Evolutionary conservation across 2,113 vertebrate species (phyloP), one percentile per base, ranked within the genome.

Genomic region (Elaphurus davidianus): DNA sequence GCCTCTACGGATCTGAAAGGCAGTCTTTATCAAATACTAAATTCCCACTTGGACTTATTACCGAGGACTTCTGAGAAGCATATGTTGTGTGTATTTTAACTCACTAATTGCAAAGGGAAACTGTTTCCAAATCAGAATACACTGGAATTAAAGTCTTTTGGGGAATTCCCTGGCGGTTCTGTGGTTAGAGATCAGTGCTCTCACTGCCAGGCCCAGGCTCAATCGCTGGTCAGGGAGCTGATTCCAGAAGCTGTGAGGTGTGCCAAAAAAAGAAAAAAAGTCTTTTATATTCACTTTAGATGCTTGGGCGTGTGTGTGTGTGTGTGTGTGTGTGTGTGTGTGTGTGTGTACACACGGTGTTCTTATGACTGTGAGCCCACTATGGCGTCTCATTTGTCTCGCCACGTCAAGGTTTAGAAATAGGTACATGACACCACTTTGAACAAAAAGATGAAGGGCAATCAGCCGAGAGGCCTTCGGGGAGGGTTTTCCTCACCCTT

Each of bases 291-390:
- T n/a, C 4, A 1, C 36, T 45, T 16, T 23, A n/a, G 76, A 5
- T 6, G 45, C 78, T 6, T 11, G 27, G 27, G 28, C 16, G 0
- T 15, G 2, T 9, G 21, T 33, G 17, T 16, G 28, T 36, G 50
- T 6, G 9, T 3, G 36, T 43, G 7, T 1, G 23, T 10, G 47
- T 11, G 12, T 0, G 17, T 40, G 47, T 11, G 12, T 0, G 17
- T 40, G 9, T 2, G 36, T 23, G 7, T 7, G 0, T 9, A 3
- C 40, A 6, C 15, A 43, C 12, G 1, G 3, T 0, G 1, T 74
- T 60, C 45, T 19, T 1, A 19, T 17, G 36, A 30, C 17, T 6
- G 0, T 36, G 52, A 81, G 59, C 59, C 43, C 19, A 1, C 15
- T 27, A 1, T 2, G 13, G 14, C 6, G 36, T 13, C 90, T 95